Conservation (phyloP, 2,797 vertebrate genomes). For the Hyperoplus immaculatus region DNA sequence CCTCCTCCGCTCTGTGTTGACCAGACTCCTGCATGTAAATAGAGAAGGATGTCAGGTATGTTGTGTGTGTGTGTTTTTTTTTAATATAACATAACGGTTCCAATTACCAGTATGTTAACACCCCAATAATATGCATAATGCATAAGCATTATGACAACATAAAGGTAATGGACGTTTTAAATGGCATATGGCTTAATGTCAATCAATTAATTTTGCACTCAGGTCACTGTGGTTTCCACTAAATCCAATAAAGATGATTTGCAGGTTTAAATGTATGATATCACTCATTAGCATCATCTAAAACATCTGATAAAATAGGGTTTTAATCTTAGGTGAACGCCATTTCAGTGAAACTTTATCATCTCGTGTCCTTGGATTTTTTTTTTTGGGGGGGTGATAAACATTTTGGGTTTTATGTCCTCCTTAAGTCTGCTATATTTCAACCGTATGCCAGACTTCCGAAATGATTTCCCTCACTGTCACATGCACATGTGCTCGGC, state of each 20-base stretch:
- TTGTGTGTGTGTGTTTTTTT: constrained; percentile 21
- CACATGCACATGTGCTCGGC: constrained; percentile 75
- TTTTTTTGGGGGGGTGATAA: constrained; percentile 37
- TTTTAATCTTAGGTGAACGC: constrained; percentile 18
- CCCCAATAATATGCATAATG: not conserved
- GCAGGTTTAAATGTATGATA: constrained; percentile 5
- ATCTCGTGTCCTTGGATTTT: constrained; percentile 17
- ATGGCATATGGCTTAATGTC: not conserved
- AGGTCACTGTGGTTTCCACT: not conserved
- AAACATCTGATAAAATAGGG: constrained; percentile 2
- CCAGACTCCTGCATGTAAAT: constrained; percentile 46
- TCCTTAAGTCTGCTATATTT: constrained; percentile 68
- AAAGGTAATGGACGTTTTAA: not conserved
- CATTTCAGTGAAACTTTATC: constrained; percentile 31
- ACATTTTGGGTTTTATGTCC: constrained; percentile 69
- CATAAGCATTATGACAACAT: not conserved
- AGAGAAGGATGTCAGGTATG: constrained; percentile 18
- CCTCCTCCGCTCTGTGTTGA: constrained; percentile 25
- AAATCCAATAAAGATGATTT: constrained; percentile 1
- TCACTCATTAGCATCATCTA: constrained; percentile 23
- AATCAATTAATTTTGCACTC: not conserved
- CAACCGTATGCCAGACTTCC: constrained; percentile 75
- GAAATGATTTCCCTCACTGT: constrained; percentile 81
- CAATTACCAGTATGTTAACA: not conserved
- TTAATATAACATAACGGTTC: not conserved